phyloP scores from a whole-genome alignment of 53 echinoderm and acorn worm species.

The Actinopyga echinites region DNA sequence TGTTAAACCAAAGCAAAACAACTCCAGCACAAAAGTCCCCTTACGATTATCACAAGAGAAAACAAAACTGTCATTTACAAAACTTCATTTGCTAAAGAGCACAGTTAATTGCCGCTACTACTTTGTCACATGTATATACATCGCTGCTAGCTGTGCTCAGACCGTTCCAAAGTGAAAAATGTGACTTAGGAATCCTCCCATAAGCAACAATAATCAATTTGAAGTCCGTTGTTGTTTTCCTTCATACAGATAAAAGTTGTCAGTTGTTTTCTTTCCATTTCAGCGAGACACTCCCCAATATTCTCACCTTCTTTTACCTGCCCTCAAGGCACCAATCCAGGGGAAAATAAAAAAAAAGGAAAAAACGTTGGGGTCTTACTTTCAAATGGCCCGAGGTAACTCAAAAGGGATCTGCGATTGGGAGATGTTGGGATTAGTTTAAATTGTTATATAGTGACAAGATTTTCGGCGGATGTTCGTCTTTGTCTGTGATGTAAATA shows the following conservation, averaged over 20 bases:
- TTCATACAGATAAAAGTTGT: conserved; percentile 34
- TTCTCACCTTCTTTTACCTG: conserved; percentile 22
- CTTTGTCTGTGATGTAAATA: conserved; percentile 26
- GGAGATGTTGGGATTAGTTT: conserved; percentile 40
- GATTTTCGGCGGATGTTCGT: not conserved
- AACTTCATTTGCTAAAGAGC: too few species aligned
- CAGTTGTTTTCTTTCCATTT: conserved; percentile 56
- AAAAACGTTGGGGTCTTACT: conserved; percentile 36
- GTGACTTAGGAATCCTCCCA: conserved; percentile 41
- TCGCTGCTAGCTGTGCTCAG: not conserved
- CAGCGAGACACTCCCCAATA: conserved; percentile 27
- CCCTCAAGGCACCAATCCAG: conserved; percentile 16
- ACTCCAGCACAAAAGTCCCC: too few species aligned
- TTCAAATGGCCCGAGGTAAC: conserved; percentile 37
- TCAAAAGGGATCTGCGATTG: conserved; percentile 10
- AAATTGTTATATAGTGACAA: conserved; percentile 40
- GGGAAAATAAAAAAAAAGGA: conserved; percentile 7
- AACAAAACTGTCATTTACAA: too few species aligned
- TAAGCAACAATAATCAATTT: conserved; percentile 51
- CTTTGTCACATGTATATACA: too few species aligned
- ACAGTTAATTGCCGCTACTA: too few species aligned
- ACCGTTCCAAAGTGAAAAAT: not conserved
- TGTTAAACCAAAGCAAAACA: too few species aligned
- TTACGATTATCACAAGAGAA: too few species aligned
- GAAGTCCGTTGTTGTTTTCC: conserved; percentile 42